Percentiles rank a stretch among this genome's conserved stretches.
These are phyloP conservation scores for Sinotaia quadrata DNA, from an alignment of 2,888 invertebrate genomes.

Conservation along the genomic window DNA sequence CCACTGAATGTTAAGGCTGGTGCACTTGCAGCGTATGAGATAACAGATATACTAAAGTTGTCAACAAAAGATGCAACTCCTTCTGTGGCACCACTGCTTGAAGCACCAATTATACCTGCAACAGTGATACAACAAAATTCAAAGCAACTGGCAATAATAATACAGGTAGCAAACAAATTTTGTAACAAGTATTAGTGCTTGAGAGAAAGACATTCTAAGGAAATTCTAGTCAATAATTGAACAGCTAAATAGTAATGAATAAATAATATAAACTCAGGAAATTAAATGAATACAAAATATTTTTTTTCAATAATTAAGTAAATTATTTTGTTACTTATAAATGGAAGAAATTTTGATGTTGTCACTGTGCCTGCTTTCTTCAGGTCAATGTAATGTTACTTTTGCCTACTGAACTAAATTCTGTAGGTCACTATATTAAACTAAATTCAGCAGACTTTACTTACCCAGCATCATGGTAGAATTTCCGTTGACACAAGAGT, in stretches of 20 bases:
- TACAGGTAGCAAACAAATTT: no score
- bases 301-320: background rate
- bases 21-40: conserved; percentile 56
- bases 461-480: conserved; percentile 49
- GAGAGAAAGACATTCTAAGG: no score
- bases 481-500: conserved; percentile 36
- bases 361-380: no score
- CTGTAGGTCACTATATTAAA: background rate
- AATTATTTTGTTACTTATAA: background rate
- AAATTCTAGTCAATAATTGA: no score
- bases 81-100: conserved; percentile 75
- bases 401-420: background rate
- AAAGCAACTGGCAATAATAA: no score
- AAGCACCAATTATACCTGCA: conserved; percentile 76
- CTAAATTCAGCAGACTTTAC: background rate
- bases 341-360: background rate
- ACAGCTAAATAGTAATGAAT: no score
- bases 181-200: no score
- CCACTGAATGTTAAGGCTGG: conserved; percentile 50
- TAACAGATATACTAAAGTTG: conserved; percentile 75
- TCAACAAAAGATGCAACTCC: conserved; percentile 75
- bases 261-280: background rate
- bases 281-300: background rate
- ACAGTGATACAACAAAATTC: no score
- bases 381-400: no score